A percentile compares a stretch with the other conserved stretches of the same genome.
Evolutionary conservation across 1,140 invertebrate genomes (phyloP).

Genomic region (Anthonomus grandis): DNA sequence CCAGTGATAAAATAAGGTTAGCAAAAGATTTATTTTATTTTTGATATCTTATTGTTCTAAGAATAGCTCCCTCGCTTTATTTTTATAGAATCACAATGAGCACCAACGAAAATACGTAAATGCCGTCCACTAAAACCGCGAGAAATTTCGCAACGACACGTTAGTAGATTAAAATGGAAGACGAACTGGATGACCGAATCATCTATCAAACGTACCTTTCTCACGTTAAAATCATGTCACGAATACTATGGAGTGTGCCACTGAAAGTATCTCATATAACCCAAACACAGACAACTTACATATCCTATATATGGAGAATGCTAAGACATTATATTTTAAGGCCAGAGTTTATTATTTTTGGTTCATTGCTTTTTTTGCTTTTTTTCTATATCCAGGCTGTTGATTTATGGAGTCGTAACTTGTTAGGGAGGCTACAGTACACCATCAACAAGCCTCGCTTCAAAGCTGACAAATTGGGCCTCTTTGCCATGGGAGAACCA

Average conservation of each 20-base stretch:
- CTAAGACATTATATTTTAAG: slow-evolving; percentile 70
- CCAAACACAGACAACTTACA: slow-evolving; percentile 53
- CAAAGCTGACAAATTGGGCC: slow-evolving; percentile 53
- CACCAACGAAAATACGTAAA: slow-evolving; percentile 27
- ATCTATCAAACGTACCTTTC: slow-evolving; percentile 80
- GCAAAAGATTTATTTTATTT: slow-evolving; percentile 14
- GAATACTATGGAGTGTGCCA: slow-evolving; percentile 69
- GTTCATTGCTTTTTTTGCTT: slow-evolving; percentile 62
- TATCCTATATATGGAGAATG: slow-evolving; percentile 69
- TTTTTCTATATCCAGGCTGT: slow-evolving; percentile 75
- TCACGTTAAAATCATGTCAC: slow-evolving; percentile 77
- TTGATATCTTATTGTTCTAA: slow-evolving; percentile 21
- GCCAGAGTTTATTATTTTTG: slow-evolving; percentile 69
- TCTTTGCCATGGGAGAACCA: slow-evolving; percentile 52
- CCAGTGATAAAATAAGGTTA: slow-evolving; percentile 18
- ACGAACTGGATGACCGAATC: slow-evolving; percentile 82
- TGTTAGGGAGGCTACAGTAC: slow-evolving; percentile 69
- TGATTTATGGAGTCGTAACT: slow-evolving; percentile 71
- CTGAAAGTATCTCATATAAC: slow-evolving; percentile 58
- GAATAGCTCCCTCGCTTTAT: slow-evolving; percentile 31
- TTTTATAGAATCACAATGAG: slow-evolving; percentile 33
- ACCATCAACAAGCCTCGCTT: slow-evolving; percentile 57
- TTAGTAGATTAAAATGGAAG: slow-evolving; percentile 69
- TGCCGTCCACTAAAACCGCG: slow-evolving; percentile 23
- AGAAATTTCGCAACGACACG: slow-evolving; percentile 11